Percentiles rank a stretch among this genome's conserved stretches.
These are phyloP conservation scores for Liasis olivaceus DNA, from an alignment of 2,797 vertebrate species.

Conservation along the genomic window DNA sequence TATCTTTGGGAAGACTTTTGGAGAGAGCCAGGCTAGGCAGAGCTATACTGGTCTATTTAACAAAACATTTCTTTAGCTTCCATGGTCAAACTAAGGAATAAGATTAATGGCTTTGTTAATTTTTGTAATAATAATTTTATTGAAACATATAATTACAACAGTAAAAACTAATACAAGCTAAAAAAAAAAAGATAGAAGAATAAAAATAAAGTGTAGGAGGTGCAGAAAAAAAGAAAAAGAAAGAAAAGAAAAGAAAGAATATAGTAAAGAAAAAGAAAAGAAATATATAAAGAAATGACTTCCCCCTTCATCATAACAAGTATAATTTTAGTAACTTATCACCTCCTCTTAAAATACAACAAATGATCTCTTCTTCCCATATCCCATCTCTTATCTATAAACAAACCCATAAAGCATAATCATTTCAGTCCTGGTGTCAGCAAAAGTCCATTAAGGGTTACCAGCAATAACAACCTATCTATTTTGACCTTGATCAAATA, in stretches of 20 bases:
- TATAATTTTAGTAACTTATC: no score
- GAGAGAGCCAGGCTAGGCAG: no score
- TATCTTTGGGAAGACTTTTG: no score
- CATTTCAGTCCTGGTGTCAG: no score
- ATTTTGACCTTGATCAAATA: background rate
- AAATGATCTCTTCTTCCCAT: no score
- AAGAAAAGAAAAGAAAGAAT: background rate
- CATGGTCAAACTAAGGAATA: slow-evolving; percentile 4
- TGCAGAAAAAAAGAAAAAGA: background rate
- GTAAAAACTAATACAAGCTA: background rate
- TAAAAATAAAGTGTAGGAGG: background rate
- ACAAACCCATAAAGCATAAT: no score
- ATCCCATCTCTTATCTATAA: no score
- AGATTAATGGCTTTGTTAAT: background rate
- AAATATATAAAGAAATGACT: background rate
- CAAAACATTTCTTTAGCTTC: background rate
- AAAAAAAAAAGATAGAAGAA: background rate
- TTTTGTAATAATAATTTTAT: background rate
- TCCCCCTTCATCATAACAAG: no score
- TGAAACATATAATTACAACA: background rate
- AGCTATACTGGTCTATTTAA: background rate
- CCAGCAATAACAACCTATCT: no score
- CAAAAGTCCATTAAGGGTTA: no score
- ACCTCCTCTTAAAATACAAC: no score
- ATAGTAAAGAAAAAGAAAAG: background rate